phyloP scores from a whole-genome alignment of 1,140 invertebrate species.

The Arion vulgaris region DNA sequence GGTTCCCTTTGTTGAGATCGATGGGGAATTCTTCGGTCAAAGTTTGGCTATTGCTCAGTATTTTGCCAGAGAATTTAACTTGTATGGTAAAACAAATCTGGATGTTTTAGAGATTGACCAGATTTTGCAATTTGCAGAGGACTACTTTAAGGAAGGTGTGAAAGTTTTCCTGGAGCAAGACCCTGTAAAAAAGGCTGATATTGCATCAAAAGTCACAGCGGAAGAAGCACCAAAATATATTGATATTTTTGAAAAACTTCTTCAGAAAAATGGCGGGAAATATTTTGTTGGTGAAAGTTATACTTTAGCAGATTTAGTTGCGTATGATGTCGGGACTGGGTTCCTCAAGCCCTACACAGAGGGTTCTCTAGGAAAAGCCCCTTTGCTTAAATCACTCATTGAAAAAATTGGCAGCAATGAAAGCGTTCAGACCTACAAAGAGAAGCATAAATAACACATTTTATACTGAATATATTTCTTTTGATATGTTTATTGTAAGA shows the following conservation, averaged over 20 bases:
- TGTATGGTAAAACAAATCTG: constrained; percentile 11
- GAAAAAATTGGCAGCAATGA: not conserved
- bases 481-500: no score
- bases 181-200: not conserved
- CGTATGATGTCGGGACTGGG: not conserved
- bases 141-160: not conserved
- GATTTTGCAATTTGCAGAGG: not conserved
- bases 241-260: constrained; percentile 23
- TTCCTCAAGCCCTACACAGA: not conserved
- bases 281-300: constrained; percentile 38
- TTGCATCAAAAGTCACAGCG: not conserved
- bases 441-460: not conserved
- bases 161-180: not conserved
- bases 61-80: constrained; percentile 10
- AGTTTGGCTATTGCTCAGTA: not conserved
- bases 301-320: constrained; percentile 12
- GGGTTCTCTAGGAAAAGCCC: not conserved
- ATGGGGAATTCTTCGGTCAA: not conserved
- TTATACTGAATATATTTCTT: no score
- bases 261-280: constrained; percentile 26
- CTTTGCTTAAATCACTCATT: not conserved
- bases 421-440: not conserved
- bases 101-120: constrained; percentile 9
- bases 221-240: constrained; percentile 30
- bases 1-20: not conserved